These are phyloP conservation scores for Chloroclystis v-ata DNA, from an alignment of 2,888 invertebrate genomes.

Conservation along the genomic window DNA sequence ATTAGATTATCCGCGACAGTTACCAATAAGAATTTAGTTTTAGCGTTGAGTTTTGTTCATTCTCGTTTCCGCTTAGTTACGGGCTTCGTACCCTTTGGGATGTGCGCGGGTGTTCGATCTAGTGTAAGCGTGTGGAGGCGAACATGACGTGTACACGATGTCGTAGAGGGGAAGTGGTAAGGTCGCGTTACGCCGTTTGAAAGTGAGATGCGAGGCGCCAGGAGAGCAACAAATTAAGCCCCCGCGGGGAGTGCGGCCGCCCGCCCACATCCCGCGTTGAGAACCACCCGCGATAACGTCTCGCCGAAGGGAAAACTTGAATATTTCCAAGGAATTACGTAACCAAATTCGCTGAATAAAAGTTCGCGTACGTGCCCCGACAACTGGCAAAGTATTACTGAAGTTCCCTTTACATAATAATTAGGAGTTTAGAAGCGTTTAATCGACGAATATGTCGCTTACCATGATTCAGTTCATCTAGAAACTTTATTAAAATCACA, in stretches of 20 bases:
- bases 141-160: conserved; percentile 56
- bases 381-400: conserved; percentile 61
- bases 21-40: background rate
- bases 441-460: conserved; percentile 49
- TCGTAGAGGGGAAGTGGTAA: conserved; percentile 62
- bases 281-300: conserved; percentile 68
- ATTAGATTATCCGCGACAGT: background rate
- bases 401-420: conserved; percentile 57
- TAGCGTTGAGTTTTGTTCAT: conserved; percentile 2
- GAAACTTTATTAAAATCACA: conserved; percentile 41
- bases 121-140: conserved; percentile 39
- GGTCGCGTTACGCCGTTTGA: conserved; percentile 76
- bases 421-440: conserved; percentile 57
- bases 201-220: conserved; percentile 77
- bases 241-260: conserved; percentile 62
- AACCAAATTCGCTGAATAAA: conserved; percentile 67
- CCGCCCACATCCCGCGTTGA: conserved; percentile 64
- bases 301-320: conserved; percentile 72
- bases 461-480: conserved; percentile 36
- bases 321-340: conserved; percentile 71
- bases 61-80: background rate
- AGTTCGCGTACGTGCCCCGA: conserved; percentile 64
- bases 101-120: conserved; percentile 32
- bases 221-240: conserved; percentile 78
- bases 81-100: conserved; percentile 3